A percentile compares a stretch with the other conserved stretches of the same genome.
These are phyloP conservation scores for Isaurus tuberculatus DNA, from an alignment of 92 coral and sea anemone genomes.

Conservation along the genomic window DNA sequence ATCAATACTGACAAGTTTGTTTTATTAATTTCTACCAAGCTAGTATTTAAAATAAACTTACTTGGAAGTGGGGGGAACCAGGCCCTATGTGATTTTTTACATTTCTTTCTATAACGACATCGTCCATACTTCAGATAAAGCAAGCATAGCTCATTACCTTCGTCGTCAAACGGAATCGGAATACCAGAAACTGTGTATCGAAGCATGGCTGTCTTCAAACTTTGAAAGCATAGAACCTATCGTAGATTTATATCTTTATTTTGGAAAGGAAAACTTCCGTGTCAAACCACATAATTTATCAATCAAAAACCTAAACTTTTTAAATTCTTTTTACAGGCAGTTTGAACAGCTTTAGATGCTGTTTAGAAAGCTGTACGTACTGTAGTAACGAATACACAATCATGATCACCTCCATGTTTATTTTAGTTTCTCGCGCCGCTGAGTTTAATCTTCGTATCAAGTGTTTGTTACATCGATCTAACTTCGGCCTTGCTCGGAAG, in stretches of 20 bases:
- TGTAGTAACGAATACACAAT: no score
- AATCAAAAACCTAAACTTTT: no score
- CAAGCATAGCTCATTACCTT: slow-evolving; percentile 77
- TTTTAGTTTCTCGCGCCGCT: neutral
- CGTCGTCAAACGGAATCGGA: slow-evolving; percentile 64
- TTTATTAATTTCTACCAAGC: neutral
- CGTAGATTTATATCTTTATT: no score
- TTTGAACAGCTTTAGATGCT: no score
- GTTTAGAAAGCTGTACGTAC: no score
- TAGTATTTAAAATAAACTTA: neutral
- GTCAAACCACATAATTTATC: no score
- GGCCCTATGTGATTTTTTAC: slow-evolving; percentile 73
- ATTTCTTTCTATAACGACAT: slow-evolving; percentile 74
- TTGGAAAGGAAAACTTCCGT: no score
- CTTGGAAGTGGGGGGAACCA: slow-evolving; percentile 89
- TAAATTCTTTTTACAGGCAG: no score
- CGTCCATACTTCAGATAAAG: slow-evolving; percentile 83
- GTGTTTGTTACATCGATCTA: neutral
- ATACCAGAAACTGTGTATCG: slow-evolving; percentile 68
- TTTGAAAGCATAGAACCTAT: neutral
- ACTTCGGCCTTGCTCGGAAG: slow-evolving; percentile 51
- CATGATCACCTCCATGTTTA: no score
- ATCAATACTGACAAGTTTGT: neutral
- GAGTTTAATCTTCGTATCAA: neutral
- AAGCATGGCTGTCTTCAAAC: slow-evolving; percentile 37